phyloP scores from a whole-genome alignment of 2,888 invertebrate genomes.

The Archips crataeganus region DNA sequence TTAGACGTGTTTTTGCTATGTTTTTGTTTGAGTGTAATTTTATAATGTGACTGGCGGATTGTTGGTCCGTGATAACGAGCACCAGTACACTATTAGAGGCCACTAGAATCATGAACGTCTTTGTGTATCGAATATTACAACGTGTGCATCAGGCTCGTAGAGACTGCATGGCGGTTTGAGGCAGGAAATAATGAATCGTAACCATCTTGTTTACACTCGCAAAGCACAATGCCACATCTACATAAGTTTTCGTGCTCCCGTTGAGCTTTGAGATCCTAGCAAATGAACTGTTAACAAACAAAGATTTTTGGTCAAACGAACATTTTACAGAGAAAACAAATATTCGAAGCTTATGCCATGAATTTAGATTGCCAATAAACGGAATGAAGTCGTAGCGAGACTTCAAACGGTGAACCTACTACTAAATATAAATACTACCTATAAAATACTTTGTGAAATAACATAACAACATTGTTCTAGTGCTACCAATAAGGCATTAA shows the following conservation, averaged over 20 bases:
- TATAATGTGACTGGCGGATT: slow-evolving; percentile 34
- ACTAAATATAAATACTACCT: too few relatives aligned
- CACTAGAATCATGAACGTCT: neutral
- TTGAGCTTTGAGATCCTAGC: neutral
- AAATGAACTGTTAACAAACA: slow-evolving; percentile 2
- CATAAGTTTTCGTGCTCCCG: neutral
- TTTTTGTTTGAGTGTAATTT: slow-evolving; percentile 40
- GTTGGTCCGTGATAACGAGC: neutral
- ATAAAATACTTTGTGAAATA: neutral
- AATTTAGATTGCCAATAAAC: neutral
- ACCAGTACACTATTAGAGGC: neutral
- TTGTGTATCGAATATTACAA: neutral
- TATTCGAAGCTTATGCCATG: neutral
- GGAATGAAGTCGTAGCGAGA: neutral
- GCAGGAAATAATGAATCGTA: neutral
- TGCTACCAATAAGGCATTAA: slow-evolving; percentile 18
- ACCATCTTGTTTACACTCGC: neutral
- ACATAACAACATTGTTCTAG: neutral
- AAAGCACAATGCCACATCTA: neutral
- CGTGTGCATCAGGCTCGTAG: neutral
- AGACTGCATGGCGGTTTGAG: neutral
- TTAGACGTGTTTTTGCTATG: slow-evolving; percentile 38
- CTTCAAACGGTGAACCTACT: neutral
- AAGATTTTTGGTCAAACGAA: neutral
- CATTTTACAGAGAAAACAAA: neutral